A percentile compares a stretch with the other conserved stretches of the same genome.
phyloP scores from a whole-genome alignment of 2,888 invertebrate genomes.

The Alloplasta piceator region DNA sequence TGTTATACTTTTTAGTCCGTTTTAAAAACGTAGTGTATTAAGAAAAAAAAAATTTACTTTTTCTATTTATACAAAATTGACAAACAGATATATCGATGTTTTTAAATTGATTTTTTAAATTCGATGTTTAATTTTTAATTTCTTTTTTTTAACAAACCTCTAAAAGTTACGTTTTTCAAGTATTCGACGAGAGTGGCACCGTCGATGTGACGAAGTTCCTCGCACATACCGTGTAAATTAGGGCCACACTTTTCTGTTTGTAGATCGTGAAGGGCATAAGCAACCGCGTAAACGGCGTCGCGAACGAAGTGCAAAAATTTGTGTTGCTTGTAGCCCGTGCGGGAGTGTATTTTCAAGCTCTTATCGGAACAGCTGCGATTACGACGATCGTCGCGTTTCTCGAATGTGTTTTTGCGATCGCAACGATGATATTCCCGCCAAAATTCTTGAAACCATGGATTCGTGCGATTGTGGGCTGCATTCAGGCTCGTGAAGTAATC shows the following conservation, averaged over 20 bases:
- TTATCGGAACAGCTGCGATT: slow-evolving; percentile 61
- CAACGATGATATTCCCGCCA: slow-evolving; percentile 83
- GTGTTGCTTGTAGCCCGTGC: slow-evolving; percentile 81
- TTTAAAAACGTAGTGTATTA: no score
- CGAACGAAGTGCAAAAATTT: slow-evolving; percentile 84
- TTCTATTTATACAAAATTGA: no score
- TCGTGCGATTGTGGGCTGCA: slow-evolving; percentile 76
- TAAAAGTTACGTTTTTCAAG: slow-evolving; percentile 84
- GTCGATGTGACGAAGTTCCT: slow-evolving; percentile 81
- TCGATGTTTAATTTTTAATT: background rate
- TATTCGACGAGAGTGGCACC: slow-evolving; percentile 81
- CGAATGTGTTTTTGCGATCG: slow-evolving; percentile 33
- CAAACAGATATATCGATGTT: no score
- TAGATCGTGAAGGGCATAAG: slow-evolving; percentile 84
- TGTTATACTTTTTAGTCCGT: no score
- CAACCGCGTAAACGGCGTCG: slow-evolving; percentile 85
- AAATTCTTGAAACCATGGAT: slow-evolving; percentile 85
- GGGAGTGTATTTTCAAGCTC: slow-evolving; percentile 66
- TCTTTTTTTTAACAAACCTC: slow-evolving; percentile 78
- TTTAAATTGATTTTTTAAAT: background rate
- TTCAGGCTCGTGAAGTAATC: slow-evolving; percentile 83
- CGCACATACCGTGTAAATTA: slow-evolving; percentile 80
- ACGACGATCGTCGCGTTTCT: background rate
- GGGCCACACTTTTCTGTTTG: slow-evolving; percentile 81
- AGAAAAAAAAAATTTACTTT: no score